phyloP scores from a whole-genome alignment of 2,113 vertebrate species.

The Mustela nigripes region DNA sequence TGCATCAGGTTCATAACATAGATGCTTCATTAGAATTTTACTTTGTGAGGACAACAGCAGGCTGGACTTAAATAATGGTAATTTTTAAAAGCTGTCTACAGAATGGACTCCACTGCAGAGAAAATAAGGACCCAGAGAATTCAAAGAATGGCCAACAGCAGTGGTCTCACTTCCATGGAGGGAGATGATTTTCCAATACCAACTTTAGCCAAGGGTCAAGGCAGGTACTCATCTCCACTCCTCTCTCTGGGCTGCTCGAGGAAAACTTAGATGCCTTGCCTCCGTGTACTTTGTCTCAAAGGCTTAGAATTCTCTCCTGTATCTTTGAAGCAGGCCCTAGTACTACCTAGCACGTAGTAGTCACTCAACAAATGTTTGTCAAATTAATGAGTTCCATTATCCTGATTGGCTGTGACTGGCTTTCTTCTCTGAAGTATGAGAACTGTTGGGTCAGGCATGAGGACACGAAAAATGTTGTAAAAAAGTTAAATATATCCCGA shows the following conservation, averaged over 20 bases:
- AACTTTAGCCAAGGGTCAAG: neutral
- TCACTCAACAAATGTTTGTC: neutral
- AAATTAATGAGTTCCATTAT: neutral
- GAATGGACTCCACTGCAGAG: neutral
- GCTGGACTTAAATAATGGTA: neutral
- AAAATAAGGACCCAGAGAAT: neutral
- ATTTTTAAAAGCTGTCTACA: slow-evolving; percentile 16
- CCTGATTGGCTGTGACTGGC: neutral
- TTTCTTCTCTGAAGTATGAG: slow-evolving; percentile 35
- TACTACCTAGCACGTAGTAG: neutral
- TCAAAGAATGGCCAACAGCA: neutral
- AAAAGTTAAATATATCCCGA: neutral
- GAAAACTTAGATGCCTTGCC: neutral
- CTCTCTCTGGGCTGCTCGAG: neutral
- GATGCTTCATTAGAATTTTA: neutral
- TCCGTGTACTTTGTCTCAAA: neutral
- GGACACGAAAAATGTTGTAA: neutral
- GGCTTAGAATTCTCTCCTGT: neutral
- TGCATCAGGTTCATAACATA: neutral
- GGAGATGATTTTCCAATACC: slow-evolving; percentile 12
- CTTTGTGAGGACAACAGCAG: neutral
- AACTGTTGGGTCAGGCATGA: neutral
- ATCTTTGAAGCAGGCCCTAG: neutral
- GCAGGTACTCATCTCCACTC: neutral
- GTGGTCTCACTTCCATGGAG: neutral